Conservation (phyloP, 2,888 invertebrate genomes). For the Miltochrista miniata region DNA sequence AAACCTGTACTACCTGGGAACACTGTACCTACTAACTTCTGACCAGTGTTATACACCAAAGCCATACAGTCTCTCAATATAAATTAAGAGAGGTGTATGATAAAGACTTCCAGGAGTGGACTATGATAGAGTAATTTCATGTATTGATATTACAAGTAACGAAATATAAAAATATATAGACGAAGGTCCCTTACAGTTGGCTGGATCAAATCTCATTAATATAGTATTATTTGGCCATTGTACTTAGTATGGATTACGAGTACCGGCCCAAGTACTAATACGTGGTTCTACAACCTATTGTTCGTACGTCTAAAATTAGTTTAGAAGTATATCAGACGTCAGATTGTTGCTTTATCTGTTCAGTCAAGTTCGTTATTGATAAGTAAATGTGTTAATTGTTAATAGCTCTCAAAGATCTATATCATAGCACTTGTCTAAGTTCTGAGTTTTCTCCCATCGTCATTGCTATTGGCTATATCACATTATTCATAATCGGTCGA, state of each 20-base stretch:
- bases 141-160: too few relatives aligned
- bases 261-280: slow-evolving; percentile 38
- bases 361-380: slow-evolving; percentile 1
- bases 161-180: not conserved
- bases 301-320: slow-evolving; percentile 46
- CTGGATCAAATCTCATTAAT: too few relatives aligned
- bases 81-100: too few relatives aligned
- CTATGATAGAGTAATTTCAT: too few relatives aligned
- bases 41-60: too few relatives aligned
- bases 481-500: not conserved
- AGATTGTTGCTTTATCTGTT: slow-evolving; percentile 8
- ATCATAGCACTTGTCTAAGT: slow-evolving; percentile 23
- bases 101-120: too few relatives aligned
- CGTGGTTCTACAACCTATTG: slow-evolving; percentile 61
- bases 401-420: slow-evolving; percentile 8
- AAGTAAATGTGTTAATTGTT: slow-evolving; percentile 1
- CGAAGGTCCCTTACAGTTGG: not conserved
- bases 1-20: too few relatives aligned
- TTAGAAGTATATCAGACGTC: slow-evolving; percentile 18
- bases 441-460: too few relatives aligned
- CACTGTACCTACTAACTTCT: too few relatives aligned
- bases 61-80: too few relatives aligned
- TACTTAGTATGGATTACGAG: slow-evolving; percentile 21
- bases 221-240: slow-evolving; percentile 25
- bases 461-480: slow-evolving; percentile 8